Evolutionary conservation across 2,888 invertebrate genomes (phyloP), one percentile per base, ranked within the genome.

Genomic region (Epinotia brunnichana): DNA sequence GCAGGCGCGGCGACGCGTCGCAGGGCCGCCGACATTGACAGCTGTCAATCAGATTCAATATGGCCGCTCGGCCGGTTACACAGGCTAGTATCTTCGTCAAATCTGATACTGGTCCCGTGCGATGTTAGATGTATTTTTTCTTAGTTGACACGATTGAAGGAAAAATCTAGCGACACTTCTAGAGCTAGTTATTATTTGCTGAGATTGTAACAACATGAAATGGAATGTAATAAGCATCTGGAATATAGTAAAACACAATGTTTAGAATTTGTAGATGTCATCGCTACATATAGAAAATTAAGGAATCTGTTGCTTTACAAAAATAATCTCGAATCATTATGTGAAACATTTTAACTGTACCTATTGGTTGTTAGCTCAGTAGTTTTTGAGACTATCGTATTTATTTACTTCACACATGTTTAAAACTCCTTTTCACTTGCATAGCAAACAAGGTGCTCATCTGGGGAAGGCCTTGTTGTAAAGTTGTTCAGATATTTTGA

Each of bases 21-120:
- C 88, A 81, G 82, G 90, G 90, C 91, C 91, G 92, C 91, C 92
- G 87, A 90, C 91, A 90, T 90, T 92, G 92, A 93, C 92, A 92
- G 91, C 92, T 92, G 92, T 93, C 92, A 92, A 92, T 93, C 92
- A 93, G 88, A 87, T 87, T 85, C 90, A 92, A 91, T 85, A 92
- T 92, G 93, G 92, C 92, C 80, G 90, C 88, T 75, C 78, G 80
- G 88, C 91, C 92, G 91, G 92, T 91, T 89, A 81, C 81, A 82
- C 83, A 80, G 83, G 82, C 85, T 64, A 79, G 80, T 85, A 85
- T 85, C 85, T 85, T 54, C 85, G 83, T 85, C 84, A 85, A 86
- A 86, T 86, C 86, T 85, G 82, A 83, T 81, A 73, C 76, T 35
- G 67, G 72, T 62, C 56, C 17, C 29, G 60, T 68, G 51, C 35